Percentiles rank a stretch among this genome's conserved stretches.
These are phyloP conservation scores for Carcharodon carcharias DNA, from an alignment of 2,797 vertebrate species.

Conservation along the genomic window DNA sequence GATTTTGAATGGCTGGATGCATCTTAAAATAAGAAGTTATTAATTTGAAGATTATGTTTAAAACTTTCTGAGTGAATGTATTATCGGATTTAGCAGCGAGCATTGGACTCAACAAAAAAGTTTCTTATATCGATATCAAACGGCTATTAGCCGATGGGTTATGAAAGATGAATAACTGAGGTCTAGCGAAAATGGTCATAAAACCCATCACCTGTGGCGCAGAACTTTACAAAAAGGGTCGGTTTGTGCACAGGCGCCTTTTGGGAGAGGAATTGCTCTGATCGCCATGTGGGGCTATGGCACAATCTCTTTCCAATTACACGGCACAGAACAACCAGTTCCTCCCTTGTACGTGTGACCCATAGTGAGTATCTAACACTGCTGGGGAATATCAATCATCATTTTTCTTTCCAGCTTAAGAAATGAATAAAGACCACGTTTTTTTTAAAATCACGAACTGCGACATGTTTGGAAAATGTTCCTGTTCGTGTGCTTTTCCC, in stretches of 20 bases:
- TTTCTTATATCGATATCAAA: neutral
- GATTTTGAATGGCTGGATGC: neutral
- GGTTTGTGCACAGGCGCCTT: neutral
- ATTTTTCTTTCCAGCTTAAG: neutral
- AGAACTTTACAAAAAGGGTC: neutral
- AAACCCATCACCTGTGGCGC: neutral
- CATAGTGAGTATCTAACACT: neutral
- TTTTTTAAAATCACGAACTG: neutral
- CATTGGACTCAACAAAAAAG: neutral
- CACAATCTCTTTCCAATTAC: neutral
- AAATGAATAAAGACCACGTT: neutral
- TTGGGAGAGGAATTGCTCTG: neutral
- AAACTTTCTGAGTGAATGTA: neutral
- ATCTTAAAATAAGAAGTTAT: neutral
- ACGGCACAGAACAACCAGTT: neutral
- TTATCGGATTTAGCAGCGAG: neutral
- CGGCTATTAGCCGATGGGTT: neutral
- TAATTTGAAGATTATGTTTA: neutral
- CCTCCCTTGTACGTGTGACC: neutral
- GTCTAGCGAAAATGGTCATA: neutral
- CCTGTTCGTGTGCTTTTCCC: slow-evolving; percentile 31
- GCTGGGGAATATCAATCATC: neutral
- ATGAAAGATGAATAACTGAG: neutral
- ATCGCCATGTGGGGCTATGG: neutral
- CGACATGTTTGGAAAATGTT: neutral